These are phyloP conservation scores for Masticophis lateralis DNA, from an alignment of 2,797 vertebrate species.

Conservation along the genomic window DNA sequence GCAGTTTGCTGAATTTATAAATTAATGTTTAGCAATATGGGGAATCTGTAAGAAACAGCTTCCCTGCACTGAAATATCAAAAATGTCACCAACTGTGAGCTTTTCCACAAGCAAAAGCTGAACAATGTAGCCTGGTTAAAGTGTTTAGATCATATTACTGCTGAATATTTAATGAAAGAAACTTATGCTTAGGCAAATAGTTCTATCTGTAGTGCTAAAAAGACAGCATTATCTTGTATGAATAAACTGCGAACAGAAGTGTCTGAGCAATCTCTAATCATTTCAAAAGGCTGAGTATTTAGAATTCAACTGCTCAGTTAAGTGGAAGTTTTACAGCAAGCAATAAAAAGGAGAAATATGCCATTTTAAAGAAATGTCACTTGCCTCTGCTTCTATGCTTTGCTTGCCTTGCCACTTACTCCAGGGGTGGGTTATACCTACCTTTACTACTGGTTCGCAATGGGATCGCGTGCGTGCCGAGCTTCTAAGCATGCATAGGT, in stretches of 20 bases:
- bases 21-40: constrained; percentile 42
- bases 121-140: constrained; percentile 52
- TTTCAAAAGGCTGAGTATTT: constrained; percentile 62
- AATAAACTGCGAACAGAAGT: constrained; percentile 66
- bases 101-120: constrained; percentile 47
- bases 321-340: constrained; percentile 59
- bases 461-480: too few relatives aligned
- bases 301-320: constrained; percentile 63
- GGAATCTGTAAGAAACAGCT: constrained; percentile 51
- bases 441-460: too few relatives aligned
- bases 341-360: constrained; percentile 47
- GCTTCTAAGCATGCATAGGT: too few relatives aligned
- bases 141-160: constrained; percentile 64
- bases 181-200: constrained; percentile 60
- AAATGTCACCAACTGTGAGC: constrained; percentile 44
- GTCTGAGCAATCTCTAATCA: constrained; percentile 56
- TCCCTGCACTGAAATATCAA: constrained; percentile 49
- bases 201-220: constrained; percentile 60
- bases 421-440: not conserved
- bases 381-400: constrained; percentile 45
- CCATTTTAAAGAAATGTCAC: constrained; percentile 48
- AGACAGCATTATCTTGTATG: constrained; percentile 53
- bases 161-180: constrained; percentile 69
- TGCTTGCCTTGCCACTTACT: constrained; percentile 44
- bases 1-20: constrained; percentile 36